Percentiles rank a stretch among this genome's conserved stretches.
phyloP scores from a whole-genome alignment of 2,797 vertebrate genomes.

The Epinephelus coioides region DNA sequence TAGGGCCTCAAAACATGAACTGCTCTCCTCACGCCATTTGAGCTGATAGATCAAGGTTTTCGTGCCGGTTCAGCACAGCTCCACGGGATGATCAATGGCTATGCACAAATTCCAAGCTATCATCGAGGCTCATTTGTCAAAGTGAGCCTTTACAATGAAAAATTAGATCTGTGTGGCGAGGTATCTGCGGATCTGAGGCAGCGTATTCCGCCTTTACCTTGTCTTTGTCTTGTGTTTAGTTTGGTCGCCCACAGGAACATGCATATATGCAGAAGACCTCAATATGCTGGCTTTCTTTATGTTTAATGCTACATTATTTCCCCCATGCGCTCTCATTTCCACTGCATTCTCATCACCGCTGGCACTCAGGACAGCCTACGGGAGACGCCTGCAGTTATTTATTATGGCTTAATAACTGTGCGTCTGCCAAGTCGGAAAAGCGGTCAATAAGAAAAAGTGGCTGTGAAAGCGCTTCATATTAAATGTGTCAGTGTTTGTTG shows the following conservation, averaged over 20 bases:
- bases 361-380: constrained; percentile 52
- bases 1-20: constrained; percentile 58
- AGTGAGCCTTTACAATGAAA: constrained; percentile 41
- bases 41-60: constrained; percentile 60
- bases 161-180: constrained; percentile 33
- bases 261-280: constrained; percentile 28
- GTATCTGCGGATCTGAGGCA: constrained; percentile 1
- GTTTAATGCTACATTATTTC: constrained; percentile 66
- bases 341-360: constrained; percentile 56
- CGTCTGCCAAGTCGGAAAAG: constrained; percentile 69
- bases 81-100: constrained; percentile 63
- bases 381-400: constrained; percentile 68
- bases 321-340: constrained; percentile 56
- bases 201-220: constrained; percentile 14
- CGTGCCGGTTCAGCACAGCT: constrained; percentile 50
- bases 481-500: constrained; percentile 75
- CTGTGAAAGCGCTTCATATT: constrained; percentile 72
- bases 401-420: constrained; percentile 77
- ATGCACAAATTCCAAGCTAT: constrained; percentile 52
- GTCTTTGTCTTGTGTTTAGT: constrained; percentile 3
- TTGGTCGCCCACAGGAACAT: constrained; percentile 13
- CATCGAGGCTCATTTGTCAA: constrained; percentile 67
- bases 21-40: constrained; percentile 49
- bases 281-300: constrained; percentile 33
- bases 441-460: constrained; percentile 76